Base-by-base conservation (phyloP, 2,113 vertebrate genomes). In the Salvelinus namaycush region DNA sequence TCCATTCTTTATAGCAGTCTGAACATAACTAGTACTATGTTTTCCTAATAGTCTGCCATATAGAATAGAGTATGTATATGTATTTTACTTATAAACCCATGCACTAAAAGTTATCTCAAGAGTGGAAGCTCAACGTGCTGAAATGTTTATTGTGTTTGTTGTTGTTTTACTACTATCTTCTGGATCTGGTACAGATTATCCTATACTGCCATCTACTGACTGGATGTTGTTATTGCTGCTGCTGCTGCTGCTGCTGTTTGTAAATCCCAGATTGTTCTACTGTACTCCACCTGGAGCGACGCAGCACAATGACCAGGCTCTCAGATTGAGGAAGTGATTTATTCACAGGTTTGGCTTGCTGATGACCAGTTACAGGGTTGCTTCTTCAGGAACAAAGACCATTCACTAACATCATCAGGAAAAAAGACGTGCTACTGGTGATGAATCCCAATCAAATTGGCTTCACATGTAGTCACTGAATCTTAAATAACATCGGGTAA, bases 261-360 rank as follows among this genome's bases (percentile, higher is more conserved):
- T 44, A 44, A 18, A 34, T 31, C 29, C 1, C 9, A 11, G 14
- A n/a, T 18, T 68, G 16, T 68, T 4, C 29, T 13, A 16, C 6
- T 39, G 39, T 9, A 8, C 7, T 39, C 9, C 13, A 31, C n/a
- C 1, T 24, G 22, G 51, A 60, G 18, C 27, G 39, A 18, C 60
- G n/a, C 49, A 69, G 74, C 39, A 76, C 27, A 68, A 5, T 22
- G 75, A 54, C 51, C 51, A 31, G 27, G 12, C 34, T 68, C 60
- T 78, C 74, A 65, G 79, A 90, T 92, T 93, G 86, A 92, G 87
- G 81, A 90, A 89, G 85, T 84, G 27, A 60, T 94, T 97, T 97
- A 96, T 96, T 96, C 81, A 88, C 80, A 89, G 90, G 90, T 94
- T 94, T 94, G 91, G 78, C 89, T 94, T 91, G 86, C 90, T 92